Conservation (phyloP, 2,797 vertebrate species). For the Luscinia megarhynchos region DNA sequence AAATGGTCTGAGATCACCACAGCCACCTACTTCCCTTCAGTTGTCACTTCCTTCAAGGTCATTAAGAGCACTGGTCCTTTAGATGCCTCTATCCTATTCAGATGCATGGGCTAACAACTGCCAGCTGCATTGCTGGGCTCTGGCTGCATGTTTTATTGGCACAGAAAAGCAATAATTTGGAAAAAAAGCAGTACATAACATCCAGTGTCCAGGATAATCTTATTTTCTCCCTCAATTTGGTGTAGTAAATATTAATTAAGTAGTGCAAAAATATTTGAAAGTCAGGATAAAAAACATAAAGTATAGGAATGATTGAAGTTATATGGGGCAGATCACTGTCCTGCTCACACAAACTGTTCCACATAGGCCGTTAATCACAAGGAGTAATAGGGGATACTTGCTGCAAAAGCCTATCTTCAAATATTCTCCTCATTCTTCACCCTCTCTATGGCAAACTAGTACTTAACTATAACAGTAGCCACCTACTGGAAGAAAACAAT, state of each 20-base stretch:
- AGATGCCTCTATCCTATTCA: not conserved
- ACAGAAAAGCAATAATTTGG: not conserved
- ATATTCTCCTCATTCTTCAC: not conserved
- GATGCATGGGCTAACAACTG: not conserved
- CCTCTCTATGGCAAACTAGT: not conserved
- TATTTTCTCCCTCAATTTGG: not conserved
- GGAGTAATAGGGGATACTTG: not conserved
- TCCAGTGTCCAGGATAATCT: not conserved
- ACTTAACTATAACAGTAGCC: not conserved
- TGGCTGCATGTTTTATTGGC: not conserved
- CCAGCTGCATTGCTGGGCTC: not conserved
- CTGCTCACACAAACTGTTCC: not conserved
- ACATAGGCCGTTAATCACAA: not conserved
- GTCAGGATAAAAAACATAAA: not conserved
- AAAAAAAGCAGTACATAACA: not conserved
- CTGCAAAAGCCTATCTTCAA: not conserved
- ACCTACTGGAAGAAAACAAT: not conserved
- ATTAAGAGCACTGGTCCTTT: not conserved
- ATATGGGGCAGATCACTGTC: not conserved
- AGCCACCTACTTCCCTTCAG: not conserved
- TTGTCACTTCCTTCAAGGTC: not conserved
- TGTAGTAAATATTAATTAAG: not conserved
- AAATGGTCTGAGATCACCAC: not conserved
- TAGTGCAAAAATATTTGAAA: not conserved
- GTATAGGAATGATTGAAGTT: not conserved